phyloP scores from a whole-genome alignment of 2,888 invertebrate species.

The Eustalomyia histrio region DNA sequence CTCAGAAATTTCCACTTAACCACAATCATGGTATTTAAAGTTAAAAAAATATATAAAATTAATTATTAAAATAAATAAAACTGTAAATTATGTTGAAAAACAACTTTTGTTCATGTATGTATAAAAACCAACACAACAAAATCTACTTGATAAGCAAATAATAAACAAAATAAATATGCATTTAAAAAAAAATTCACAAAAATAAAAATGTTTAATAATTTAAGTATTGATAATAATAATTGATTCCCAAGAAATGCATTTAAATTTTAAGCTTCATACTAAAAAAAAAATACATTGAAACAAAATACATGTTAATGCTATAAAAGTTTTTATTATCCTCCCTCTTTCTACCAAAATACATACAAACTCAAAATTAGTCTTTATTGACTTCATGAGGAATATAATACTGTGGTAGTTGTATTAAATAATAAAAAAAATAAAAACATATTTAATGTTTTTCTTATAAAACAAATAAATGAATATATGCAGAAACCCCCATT shows the following conservation, averaged over 20 bases:
- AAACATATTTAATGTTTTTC: neutral
- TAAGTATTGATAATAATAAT: constrained; percentile 30
- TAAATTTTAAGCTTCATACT: constrained; percentile 64
- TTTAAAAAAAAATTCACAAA: constrained; percentile 34
- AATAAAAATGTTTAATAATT: neutral
- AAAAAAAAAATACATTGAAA: constrained; percentile 29
- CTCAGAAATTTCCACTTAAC: neutral
- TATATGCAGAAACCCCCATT: too few species aligned
- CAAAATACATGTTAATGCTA: constrained; percentile 5
- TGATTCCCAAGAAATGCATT: constrained; percentile 37
- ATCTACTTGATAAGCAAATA: neutral
- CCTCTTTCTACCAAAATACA: neutral
- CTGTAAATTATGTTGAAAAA: constrained; percentile 46
- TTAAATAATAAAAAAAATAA: constrained; percentile 38
- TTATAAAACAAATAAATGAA: too few species aligned
- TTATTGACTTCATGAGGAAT: neutral
- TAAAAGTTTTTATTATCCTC: constrained; percentile 14
- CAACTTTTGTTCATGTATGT: constrained; percentile 42
- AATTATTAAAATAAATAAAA: constrained; percentile 10
- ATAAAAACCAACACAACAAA: constrained; percentile 14
- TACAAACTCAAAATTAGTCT: constrained; percentile 32
- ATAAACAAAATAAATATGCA: constrained; percentile 31
- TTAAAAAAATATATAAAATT: neutral
- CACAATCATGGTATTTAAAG: constrained; percentile 6
- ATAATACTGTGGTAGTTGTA: constrained; percentile 14